Percentiles rank a stretch among this genome's conserved stretches.
phyloP scores from a whole-genome alignment of 2,888 invertebrate species.

The Anaspis maculata region DNA sequence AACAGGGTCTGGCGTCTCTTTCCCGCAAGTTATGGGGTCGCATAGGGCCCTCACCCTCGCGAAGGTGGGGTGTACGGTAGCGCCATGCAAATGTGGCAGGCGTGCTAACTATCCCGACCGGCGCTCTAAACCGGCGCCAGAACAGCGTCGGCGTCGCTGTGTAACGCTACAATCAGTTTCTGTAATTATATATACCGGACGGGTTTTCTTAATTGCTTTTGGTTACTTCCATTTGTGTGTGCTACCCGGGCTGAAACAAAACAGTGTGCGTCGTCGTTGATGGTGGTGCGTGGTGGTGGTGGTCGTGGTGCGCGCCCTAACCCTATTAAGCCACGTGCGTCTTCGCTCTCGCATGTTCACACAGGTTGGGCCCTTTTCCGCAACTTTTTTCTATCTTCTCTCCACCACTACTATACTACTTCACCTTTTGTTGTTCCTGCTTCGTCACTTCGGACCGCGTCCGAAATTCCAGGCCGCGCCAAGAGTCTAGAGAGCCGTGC shows the following conservation, averaged over 20 bases:
- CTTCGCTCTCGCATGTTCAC: not conserved
- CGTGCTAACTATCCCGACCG: constrained; percentile 43
- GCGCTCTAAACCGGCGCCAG: constrained; percentile 41
- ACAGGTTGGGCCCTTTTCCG: too few species aligned
- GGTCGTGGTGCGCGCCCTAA: too few species aligned
- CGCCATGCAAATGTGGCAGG: constrained; percentile 44
- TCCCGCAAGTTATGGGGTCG: constrained; percentile 23
- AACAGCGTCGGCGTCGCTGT: constrained; percentile 41
- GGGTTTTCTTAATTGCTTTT: constrained; percentile 31
- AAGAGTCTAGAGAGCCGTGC: too few species aligned
- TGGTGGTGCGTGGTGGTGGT: too few species aligned
- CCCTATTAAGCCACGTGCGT: constrained; percentile 6
- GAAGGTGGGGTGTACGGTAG: constrained; percentile 34
- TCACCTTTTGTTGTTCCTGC: too few species aligned
- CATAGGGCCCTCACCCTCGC: constrained; percentile 25
- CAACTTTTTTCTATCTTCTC: too few species aligned
- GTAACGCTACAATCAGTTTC: constrained; percentile 40
- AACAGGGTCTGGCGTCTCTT: constrained; percentile 30
- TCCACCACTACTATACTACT: too few species aligned
- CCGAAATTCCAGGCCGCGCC: too few species aligned
- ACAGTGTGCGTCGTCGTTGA: constrained; percentile 8
- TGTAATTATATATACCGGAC: constrained; percentile 37
- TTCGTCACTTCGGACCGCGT: too few species aligned
- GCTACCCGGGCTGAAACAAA: constrained; percentile 9
- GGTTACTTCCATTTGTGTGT: constrained; percentile 30